Base-by-base conservation (phyloP, 2,113 vertebrate genomes). In the Garra rufa region DNA sequence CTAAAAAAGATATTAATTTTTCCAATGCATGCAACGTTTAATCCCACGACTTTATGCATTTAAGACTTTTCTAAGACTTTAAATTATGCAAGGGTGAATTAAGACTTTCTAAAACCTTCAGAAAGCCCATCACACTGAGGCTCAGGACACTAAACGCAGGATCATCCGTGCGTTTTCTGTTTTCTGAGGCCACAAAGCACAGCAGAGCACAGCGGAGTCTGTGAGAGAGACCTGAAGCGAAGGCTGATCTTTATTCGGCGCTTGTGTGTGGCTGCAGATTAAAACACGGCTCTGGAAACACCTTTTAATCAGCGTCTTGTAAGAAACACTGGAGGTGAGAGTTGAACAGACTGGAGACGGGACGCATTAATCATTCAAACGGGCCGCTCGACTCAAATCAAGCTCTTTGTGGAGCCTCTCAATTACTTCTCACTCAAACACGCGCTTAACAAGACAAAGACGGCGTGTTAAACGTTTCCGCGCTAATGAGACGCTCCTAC, bases 291-390 rank as follows among this genome's bases (percentile, higher is more conserved):
- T 10, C 41, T 79, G 77, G 24, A 75, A 85, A 80, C 77, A 78
- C 48, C 43, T 70, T 80, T 83, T 88, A 82, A 84, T 86, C 78
- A 83, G 46, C 2, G 26, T n/a, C 21, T 19, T 84, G 43, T 85
- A 70, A 82, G 74, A 86, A 86, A n/a, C 50, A 82, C 57, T 26
- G 21, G 19, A 74, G 63, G 17, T 9, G 63, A 34, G 63, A 67
- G 28, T 17, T 1, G 11, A 63, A 63, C 59, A 61, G 10, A 61
- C 26, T 7, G 11, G 50, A 52, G 50, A 52, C 15, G 17, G 50
- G 50, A 7, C 15, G 55, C 63, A 38, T 67, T 38, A 7, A 67
- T 67, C 63, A 67, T 9, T 34, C 15, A 67, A 24, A 10, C 55
- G 1, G 55, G 9, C 55, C 48, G 14, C 9, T 24, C 21, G 3